phyloP scores from a whole-genome alignment of 2,113 vertebrate species.

The Hippocampus abdominalis region DNA sequence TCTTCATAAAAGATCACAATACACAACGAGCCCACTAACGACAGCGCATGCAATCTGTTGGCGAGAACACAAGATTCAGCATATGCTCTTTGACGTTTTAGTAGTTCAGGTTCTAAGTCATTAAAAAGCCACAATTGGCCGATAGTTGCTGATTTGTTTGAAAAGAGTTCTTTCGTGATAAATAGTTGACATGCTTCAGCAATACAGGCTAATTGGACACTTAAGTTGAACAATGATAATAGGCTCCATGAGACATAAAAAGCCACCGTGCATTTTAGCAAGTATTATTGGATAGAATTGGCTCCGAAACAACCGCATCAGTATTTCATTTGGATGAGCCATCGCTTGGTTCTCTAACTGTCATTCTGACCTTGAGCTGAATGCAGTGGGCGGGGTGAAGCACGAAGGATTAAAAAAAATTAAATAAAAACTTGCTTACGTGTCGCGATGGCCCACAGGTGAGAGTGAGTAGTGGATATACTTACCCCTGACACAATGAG shows the following conservation, averaged over 20 bases:
- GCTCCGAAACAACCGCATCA: constrained; percentile 33
- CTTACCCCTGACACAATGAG: constrained; percentile 96
- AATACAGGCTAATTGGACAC: constrained; percentile 16
- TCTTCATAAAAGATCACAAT: too few species aligned
- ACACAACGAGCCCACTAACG: too few species aligned
- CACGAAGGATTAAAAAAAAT: background rate
- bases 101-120: background rate
- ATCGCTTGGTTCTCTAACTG: constrained; percentile 24
- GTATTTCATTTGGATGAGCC: constrained; percentile 33
- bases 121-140: background rate
- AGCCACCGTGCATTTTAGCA: constrained; percentile 18
- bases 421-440: constrained; percentile 15
- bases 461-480: constrained; percentile 21
- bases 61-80: too few species aligned
- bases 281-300: constrained; percentile 39
- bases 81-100: background rate
- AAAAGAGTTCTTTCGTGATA: background rate
- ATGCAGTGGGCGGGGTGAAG: constrained; percentile 17
- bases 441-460: constrained; percentile 4
- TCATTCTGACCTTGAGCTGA: constrained; percentile 32
- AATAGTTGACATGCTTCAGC: constrained; percentile 18
- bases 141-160: background rate
- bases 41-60: too few species aligned
- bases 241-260: constrained; percentile 27
- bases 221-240: constrained; percentile 19